These are phyloP conservation scores for Pseudorasbora parva DNA, from an alignment of 2,113 vertebrate genomes.

Conservation along the genomic window DNA sequence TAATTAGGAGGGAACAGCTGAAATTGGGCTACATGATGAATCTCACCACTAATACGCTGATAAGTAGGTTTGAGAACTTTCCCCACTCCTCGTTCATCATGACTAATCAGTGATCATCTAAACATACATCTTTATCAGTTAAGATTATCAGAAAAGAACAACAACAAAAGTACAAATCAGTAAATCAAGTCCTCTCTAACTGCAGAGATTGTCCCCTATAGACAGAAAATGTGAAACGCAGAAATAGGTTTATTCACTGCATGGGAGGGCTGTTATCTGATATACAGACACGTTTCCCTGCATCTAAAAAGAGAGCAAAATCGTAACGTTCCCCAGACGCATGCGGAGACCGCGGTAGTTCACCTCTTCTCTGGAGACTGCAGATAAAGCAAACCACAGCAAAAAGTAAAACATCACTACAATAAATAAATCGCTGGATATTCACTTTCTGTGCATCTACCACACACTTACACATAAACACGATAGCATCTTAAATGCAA, in stretches of 20 bases:
- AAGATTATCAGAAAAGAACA: not conserved
- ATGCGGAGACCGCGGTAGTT: not conserved
- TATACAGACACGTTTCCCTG: conserved; percentile 26
- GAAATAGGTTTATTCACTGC: conserved; percentile 8
- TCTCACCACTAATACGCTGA: not conserved
- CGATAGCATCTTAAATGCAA: not conserved
- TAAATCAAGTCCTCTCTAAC: conserved; percentile 3
- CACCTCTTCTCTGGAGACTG: conserved; percentile 34
- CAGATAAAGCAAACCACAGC: conserved; percentile 35
- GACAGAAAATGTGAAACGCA: not conserved
- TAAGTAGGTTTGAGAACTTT: not conserved
- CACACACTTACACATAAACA: not conserved
- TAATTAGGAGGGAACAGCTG: not conserved
- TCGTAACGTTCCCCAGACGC: not conserved
- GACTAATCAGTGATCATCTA: not conserved
- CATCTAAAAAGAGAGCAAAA: conserved; percentile 22
- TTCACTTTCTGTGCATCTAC: conserved; percentile 11
- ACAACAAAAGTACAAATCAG: not conserved
- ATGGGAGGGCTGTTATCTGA: conserved; percentile 2
- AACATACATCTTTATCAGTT: not conserved
- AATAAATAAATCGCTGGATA: conserved; percentile 51
- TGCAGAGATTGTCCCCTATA: not conserved
- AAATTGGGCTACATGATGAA: not conserved
- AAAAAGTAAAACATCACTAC: conserved; percentile 5
- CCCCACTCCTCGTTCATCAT: not conserved